Base-by-base conservation (phyloP, 2,113 vertebrate species). In the Brienomyrus longianalis region DNA sequence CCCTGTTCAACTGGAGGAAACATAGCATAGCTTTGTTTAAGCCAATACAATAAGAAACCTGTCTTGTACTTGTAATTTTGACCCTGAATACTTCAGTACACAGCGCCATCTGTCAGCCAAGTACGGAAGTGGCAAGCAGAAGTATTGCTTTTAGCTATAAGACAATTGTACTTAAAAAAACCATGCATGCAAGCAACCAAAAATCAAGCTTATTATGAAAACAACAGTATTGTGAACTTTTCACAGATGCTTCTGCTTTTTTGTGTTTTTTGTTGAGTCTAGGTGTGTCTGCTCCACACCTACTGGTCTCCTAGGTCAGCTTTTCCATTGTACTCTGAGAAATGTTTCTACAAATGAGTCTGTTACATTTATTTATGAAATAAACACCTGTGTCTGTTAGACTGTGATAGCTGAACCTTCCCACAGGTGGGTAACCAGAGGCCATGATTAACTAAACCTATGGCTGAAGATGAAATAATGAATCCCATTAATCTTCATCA, bases 351-450 rank as follows among this genome's bases (percentile, higher is more conserved):
- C 35, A 80, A 43, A 80, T 8, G 35, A 80, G 74, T 43, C 19
- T 31, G n/a, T 80, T 43, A 80, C 2, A 43, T 80, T 80, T 80
- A 80, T 80, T 80, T 80, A 80, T 90, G 89, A 93, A 92, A 89
- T 91, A 94, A 95, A 94, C 66, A 88, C 94, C 94, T 93, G 91
- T 94, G 93, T 91, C 93, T 86, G 77, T 48, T 66, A 54, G 90
- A 39, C 51, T 3, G 54, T 35, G 62, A 23, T 47, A 11, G 74
- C 11, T 87, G 80, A 23, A 39, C 47, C 27, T 88, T 48, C 83
- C 43, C 8, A 23, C 27, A 86, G 48, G 23, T 50, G 45, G 8
- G 48, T 51, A 51, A 51, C n/a, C 59, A 51, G 45, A 45, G 48
- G 56, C 8, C 48, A 51, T 31, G n/a, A 45, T 56, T 87, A 23